Conservation (phyloP, 1,140 invertebrate species). For the Saxidomus purpurata region DNA sequence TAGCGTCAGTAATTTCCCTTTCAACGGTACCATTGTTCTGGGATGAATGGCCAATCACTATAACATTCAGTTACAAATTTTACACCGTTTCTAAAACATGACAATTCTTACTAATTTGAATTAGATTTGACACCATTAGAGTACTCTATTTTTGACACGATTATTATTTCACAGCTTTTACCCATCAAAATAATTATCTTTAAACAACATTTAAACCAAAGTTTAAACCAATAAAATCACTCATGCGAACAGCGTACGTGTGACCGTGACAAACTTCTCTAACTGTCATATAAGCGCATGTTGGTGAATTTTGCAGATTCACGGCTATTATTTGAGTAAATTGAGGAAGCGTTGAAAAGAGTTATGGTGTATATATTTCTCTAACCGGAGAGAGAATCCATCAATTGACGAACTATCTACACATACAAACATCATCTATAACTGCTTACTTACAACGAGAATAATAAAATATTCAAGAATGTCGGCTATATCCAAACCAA, state of each 20-base stretch:
- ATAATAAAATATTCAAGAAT: not conserved
- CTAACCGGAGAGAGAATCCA: not conserved
- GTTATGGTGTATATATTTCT: not conserved
- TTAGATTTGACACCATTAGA: slow-evolving; percentile 8
- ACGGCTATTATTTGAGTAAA: slow-evolving; percentile 10
- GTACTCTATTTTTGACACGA: slow-evolving; percentile 9
- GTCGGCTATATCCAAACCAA: slow-evolving; percentile 1
- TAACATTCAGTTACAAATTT: not conserved
- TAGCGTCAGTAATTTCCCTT: not conserved
- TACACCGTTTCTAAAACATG: not conserved
- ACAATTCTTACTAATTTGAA: not conserved
- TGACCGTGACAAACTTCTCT: not conserved
- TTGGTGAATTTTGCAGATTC: not conserved
- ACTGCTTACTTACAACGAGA: too few relatives aligned
- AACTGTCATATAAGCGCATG: not conserved
- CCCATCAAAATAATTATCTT: too few relatives aligned
- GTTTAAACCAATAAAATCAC: too few relatives aligned
- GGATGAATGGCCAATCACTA: not conserved
- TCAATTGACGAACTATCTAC: not conserved
- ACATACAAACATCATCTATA: not conserved
- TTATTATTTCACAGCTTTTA: slow-evolving; percentile 3
- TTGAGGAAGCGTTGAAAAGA: not conserved
- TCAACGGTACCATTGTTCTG: not conserved
- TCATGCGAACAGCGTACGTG: not conserved
- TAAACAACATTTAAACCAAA: too few relatives aligned